These are phyloP conservation scores for Tetragnatha montana DNA, from an alignment of 2,888 invertebrate genomes.

Conservation along the genomic window DNA sequence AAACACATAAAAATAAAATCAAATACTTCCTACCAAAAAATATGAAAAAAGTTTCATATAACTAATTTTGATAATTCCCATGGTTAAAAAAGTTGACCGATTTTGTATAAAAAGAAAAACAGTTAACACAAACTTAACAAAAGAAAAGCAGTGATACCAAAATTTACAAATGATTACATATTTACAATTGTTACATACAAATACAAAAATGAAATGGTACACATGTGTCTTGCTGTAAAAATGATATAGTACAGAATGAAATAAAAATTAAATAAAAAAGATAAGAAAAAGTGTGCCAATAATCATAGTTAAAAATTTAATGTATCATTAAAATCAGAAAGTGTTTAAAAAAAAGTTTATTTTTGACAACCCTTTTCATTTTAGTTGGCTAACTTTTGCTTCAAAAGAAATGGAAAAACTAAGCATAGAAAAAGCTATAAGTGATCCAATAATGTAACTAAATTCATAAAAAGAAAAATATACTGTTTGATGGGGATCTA, in stretches of 20 bases:
- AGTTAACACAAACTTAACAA: constrained; percentile 50
- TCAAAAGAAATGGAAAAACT: too few species aligned
- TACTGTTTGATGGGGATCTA: neutral
- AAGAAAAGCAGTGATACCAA: constrained; percentile 50
- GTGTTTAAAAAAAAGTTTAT: too few species aligned
- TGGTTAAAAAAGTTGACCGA: neutral
- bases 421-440: too few species aligned
- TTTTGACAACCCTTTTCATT: too few species aligned
- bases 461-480: neutral
- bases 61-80: neutral
- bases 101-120: constrained; percentile 43
- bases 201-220: constrained; percentile 11
- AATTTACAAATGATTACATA: constrained; percentile 49
- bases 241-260: constrained; percentile 29
- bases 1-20: constrained; percentile 8
- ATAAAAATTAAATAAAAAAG: constrained; percentile 7
- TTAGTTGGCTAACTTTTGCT: too few species aligned
- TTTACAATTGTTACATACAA: constrained; percentile 41
- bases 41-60: constrained; percentile 5
- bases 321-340: constrained; percentile 6
- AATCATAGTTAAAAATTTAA: neutral
- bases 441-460: neutral
- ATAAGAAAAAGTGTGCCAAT: neutral
- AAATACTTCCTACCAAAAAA: constrained; percentile 19
- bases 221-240: constrained; percentile 29